Conservation (phyloP, 1,140 invertebrate species). For the Hesperophylax magnus region DNA sequence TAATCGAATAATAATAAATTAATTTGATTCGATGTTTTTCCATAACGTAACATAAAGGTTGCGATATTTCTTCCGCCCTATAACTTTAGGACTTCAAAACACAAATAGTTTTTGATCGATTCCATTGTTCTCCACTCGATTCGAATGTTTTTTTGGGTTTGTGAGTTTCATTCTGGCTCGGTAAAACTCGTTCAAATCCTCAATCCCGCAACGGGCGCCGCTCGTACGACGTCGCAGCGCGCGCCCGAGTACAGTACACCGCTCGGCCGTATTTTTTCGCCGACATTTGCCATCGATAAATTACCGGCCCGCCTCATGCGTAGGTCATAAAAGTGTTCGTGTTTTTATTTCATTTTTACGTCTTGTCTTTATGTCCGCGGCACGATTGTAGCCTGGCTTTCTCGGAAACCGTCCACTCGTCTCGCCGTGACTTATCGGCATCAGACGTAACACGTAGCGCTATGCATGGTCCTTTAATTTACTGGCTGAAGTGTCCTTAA, state of each 20-base stretch:
- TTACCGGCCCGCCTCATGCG: constrained; percentile 36
- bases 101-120: too few species aligned
- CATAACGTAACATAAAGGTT: too few species aligned
- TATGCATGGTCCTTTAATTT: too few species aligned
- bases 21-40: too few species aligned
- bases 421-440: constrained; percentile 26
- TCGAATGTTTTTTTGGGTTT: too few species aligned
- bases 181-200: too few species aligned
- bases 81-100: too few species aligned
- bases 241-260: neutral
- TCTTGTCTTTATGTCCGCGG: constrained; percentile 42
- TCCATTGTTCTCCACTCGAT: too few species aligned
- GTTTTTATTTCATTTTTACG: constrained; percentile 52
- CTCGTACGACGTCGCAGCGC: neutral
- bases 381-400: constrained; percentile 35
- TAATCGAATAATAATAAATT: too few species aligned
- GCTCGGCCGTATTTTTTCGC: constrained; percentile 8
- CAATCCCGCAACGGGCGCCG: neutral
- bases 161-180: too few species aligned
- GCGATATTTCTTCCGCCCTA: too few species aligned
- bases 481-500: too few species aligned
- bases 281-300: constrained; percentile 40
- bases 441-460: constrained; percentile 1
- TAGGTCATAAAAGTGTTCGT: constrained; percentile 43
- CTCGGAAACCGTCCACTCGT: constrained; percentile 40